phyloP scores from a whole-genome alignment of 23 tunicate genomes.

The Clavelina lepadiformis region DNA sequence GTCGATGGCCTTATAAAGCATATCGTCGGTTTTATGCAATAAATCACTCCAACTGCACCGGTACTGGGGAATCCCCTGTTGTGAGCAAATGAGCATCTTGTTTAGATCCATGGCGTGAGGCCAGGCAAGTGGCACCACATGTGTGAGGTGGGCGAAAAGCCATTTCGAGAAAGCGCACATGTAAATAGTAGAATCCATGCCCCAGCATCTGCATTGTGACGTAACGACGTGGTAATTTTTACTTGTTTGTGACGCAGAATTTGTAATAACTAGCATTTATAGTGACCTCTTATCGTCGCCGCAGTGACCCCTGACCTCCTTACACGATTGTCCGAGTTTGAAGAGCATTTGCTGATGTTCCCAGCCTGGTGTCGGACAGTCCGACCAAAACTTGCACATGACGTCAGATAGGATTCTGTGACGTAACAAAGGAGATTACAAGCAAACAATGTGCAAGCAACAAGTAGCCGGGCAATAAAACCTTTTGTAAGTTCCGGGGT shows the following conservation, averaged over 20 bases:
- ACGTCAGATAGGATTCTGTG: slow-evolving; percentile 3
- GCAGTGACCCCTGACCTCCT: slow-evolving; percentile 15
- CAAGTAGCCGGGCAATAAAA: not conserved
- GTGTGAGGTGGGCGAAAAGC: slow-evolving; percentile 6
- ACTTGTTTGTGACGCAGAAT: too few species aligned
- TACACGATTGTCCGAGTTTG: slow-evolving; percentile 9
- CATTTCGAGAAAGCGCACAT: slow-evolving; percentile 22
- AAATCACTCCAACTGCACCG: slow-evolving; percentile 21
- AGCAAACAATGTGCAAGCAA: not conserved
- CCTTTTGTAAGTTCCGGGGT: not conserved
- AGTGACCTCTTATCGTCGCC: too few species aligned
- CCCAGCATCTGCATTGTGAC: slow-evolving; percentile 27
- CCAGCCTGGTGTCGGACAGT: slow-evolving; percentile 4
- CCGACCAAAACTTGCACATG: slow-evolving; percentile 4
- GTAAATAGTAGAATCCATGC: slow-evolving; percentile 7
- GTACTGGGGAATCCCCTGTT: not conserved
- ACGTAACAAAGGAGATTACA: not conserved
- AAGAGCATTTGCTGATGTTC: not conserved
- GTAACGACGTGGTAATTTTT: too few species aligned
- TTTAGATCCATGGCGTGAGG: not conserved
- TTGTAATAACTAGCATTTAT: too few species aligned
- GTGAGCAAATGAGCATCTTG: not conserved
- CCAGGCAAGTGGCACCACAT: slow-evolving; percentile 8
- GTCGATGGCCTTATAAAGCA: not conserved
- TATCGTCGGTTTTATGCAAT: not conserved